Evolutionary conservation across 2,113 vertebrate genomes (phyloP), one percentile per base, ranked within the genome.

Genomic region (Amazona vittata): DNA sequence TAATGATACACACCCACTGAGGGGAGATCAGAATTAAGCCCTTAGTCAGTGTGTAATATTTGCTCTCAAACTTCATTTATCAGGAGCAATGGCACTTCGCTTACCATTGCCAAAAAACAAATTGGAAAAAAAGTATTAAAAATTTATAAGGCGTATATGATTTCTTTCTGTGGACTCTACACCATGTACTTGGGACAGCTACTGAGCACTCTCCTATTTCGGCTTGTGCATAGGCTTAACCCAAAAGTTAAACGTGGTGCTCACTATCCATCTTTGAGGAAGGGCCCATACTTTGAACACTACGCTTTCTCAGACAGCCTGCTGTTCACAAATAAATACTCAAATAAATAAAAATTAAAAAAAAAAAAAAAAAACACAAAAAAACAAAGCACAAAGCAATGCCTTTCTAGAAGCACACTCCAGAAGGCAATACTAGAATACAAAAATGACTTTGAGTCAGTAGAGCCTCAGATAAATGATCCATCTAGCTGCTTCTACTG

Each of bases 1-100:
- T 97, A 97, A 97, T 95, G 93, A 95, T 77, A 87, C 41, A 85
- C 70, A 88, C 71, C 9, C 31, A 0, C 91, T 94, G 82, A 95
- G 70, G 47, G 44, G 59, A 96, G 85, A 93, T 88, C 67, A 79
- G 84, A 95, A 96, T 96, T 91, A 94, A 96, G 85, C 87, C 77
- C 53, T 93, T 89, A 80, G 74, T 75, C 3, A 0, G 15, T 53
- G 31, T 87, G 59, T 39, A 86, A 63, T 93, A 92, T 80, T 94
- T 85, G 75, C 71, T 91, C 63, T 85, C 70, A 76, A 93, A 87
- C 47, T 85, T 82, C 78, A 88, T 85, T 78, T 83, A 12, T 83
- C 35, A 88, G 78, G 14, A 80, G 9, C 57, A 87, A 65, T 11
- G 29, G 17, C 88, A 90, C 31, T 87, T 94, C 2, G 1, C 41